Evolutionary conservation across 2,888 invertebrate species (phyloP), one percentile per base, ranked within the genome.

Genomic region (Blera fallax): DNA sequence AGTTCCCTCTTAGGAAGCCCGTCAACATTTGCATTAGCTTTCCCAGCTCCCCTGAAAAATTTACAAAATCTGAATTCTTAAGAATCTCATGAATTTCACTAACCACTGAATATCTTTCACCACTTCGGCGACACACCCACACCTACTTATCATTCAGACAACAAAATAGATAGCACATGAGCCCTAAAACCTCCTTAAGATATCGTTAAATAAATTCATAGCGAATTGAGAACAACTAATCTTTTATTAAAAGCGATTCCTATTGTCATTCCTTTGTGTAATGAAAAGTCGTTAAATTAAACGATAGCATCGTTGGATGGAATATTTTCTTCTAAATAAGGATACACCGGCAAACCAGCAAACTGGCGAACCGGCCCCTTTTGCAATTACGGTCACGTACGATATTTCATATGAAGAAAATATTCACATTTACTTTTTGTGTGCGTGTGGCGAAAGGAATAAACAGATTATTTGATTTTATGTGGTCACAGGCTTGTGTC

Each of bases 251-350:
- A 85, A 81, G 81, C 60, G n/a, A 70, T 70, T 70, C 76, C 76
- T 52, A 85, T 85, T 85, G 80, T 85, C 81, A 81, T 85, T 80
- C 81, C 29, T 29, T 58, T 76, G 72, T 77, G 72, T 81, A 85
- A 85, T 85, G 85, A 85, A 85, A 85, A 76, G 81, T 85, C 85
- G 85, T 85, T 85, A 81, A 76, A 85, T 81, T 85, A 81, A 85
- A 85, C 76, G 85, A 85, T 73, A 24, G 65, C 62, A 56, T 60
- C n/a, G n/a, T n/a, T n/a, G 32, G 60, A 72, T 67, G 65, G 74
- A 69, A 52, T 54, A 58, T 79, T 67, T 73, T 74, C 40, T 62
- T 79, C 56, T 43, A 80, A 72, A 76, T 77, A 56, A 60, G 60
- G 60, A 24, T 67, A 27, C 64, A 65, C 56, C 50, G 67, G 24